A percentile compares a stretch with the other conserved stretches of the same genome.
Evolutionary conservation across 2,113 vertebrate genomes (phyloP).

Genomic region (Engystomops pustulosus): DNA sequence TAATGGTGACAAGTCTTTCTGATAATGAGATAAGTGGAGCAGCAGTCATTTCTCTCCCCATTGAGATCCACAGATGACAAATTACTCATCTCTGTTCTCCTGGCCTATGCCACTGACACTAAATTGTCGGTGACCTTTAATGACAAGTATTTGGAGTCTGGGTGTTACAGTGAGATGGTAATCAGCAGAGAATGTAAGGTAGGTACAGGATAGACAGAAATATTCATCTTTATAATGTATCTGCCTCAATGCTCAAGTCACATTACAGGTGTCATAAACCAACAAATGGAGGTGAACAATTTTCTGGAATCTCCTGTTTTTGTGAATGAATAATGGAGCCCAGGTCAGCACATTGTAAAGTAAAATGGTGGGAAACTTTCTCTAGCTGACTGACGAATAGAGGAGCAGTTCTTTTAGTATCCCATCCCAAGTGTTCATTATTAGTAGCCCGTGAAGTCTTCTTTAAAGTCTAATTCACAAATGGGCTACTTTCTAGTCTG

Average conservation of each 20-base stretch:
- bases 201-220: background rate
- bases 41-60: constrained; percentile 20
- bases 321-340: no score
- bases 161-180: constrained; percentile 33
- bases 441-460: no score
- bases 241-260: no score
- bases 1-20: constrained; percentile 36
- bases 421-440: no score
- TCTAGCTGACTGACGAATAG: background rate
- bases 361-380: background rate
- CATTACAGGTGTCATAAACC: background rate
- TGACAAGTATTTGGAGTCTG: constrained; percentile 39
- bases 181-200: constrained; percentile 21
- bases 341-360: no score
- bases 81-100: constrained; percentile 21
- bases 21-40: constrained; percentile 39
- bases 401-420: no score
- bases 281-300: background rate
- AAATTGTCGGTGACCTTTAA: constrained; percentile 37
- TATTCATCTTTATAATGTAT: background rate
- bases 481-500: no score
- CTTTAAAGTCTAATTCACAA: no score
- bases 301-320: background rate
- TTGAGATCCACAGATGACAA: constrained; percentile 15
- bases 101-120: constrained; percentile 2